These are phyloP conservation scores for Eurypyga helias DNA, from an alignment of 2,113 vertebrate species.

Conservation along the genomic window DNA sequence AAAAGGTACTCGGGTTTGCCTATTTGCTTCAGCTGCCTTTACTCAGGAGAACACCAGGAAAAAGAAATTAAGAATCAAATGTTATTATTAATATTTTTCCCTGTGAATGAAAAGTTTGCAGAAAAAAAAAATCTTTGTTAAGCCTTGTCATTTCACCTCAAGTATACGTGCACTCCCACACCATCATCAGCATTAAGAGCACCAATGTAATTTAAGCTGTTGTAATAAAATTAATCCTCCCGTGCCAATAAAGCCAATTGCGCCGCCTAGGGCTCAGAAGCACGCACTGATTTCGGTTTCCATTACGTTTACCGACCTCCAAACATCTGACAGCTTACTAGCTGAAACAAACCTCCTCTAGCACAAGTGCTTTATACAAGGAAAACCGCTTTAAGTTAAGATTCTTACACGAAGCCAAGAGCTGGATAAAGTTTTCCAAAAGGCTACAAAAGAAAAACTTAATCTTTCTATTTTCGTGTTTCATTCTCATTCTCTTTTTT, in stretches of 20 bases:
- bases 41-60: neutral
- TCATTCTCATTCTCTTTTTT: neutral
- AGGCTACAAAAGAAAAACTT: neutral
- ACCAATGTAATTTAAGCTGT: neutral
- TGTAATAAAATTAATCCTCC: neutral
- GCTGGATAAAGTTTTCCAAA: neutral
- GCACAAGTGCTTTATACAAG: neutral
- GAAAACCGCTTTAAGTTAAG: neutral
- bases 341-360: neutral
- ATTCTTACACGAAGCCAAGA: neutral
- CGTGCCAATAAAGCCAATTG: neutral
- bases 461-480: neutral
- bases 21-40: neutral
- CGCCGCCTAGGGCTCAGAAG: neutral
- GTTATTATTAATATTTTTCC: neutral
- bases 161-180: too few species aligned
- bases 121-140: neutral
- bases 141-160: neutral
- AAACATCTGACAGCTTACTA: neutral
- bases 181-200: neutral
- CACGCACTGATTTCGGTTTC: fast-evolving
- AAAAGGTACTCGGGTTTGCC: neutral
- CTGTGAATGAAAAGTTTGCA: neutral
- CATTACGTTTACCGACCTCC: neutral
- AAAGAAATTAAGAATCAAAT: neutral